Evolutionary conservation across 1,140 invertebrate genomes (phyloP).

Genomic region (Danaus plexippus): DNA sequence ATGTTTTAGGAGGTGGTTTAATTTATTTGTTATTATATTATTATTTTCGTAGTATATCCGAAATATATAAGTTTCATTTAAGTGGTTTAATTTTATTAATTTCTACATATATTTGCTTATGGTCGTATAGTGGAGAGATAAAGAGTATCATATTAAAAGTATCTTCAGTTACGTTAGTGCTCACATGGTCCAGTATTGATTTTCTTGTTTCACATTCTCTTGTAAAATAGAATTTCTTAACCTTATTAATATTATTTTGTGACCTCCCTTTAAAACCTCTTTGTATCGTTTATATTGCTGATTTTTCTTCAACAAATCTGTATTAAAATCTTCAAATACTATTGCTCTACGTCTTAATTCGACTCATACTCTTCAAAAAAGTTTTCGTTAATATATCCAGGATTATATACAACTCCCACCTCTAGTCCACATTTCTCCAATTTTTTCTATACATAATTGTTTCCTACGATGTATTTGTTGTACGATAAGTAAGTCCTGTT

Average conservation of each 20-base stretch:
- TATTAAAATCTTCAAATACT: no score
- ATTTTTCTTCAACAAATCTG: constrained; percentile 1
- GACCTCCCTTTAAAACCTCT: constrained; percentile 1
- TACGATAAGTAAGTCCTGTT: constrained; percentile 8
- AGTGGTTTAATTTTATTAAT: no score
- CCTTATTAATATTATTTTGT: no score
- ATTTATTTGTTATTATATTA: no score
- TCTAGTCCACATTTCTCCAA: no score
- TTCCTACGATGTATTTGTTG: no score
- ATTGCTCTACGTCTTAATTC: constrained; percentile 1
- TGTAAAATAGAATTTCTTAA: constrained; percentile 6
- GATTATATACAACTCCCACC: constrained; percentile 16
- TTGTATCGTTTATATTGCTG: constrained; percentile 3
- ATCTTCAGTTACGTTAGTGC: constrained; percentile 9
- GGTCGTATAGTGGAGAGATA: constrained; percentile 4
- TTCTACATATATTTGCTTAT: constrained; percentile 9
- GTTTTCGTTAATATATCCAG: constrained; percentile 11
- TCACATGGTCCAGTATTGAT: no score
- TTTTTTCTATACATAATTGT: no score
- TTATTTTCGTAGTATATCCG: no score
- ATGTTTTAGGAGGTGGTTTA: no score
- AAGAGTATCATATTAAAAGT: constrained; percentile 11
- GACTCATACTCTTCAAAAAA: constrained; percentile 6
- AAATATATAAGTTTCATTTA: no score
- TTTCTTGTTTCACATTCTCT: constrained; percentile 10